A percentile compares a stretch with the other conserved stretches of the same genome.
These are phyloP conservation scores for Excalfactoria chinensis DNA, from an alignment of 2,113 vertebrate genomes.

Conservation along the genomic window DNA sequence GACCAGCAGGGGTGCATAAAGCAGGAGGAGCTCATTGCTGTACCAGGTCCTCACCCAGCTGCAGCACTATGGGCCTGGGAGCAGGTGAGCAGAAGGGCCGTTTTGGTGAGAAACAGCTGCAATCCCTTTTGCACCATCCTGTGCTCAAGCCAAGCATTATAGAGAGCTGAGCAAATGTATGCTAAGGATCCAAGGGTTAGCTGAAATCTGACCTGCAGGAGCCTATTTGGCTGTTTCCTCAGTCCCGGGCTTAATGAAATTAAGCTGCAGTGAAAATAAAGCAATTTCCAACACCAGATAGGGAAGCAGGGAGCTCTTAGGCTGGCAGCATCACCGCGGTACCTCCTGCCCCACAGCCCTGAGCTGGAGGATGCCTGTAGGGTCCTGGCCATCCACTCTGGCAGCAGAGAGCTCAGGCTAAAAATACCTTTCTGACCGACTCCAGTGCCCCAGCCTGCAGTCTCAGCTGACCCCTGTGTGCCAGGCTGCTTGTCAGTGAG, in stretches of 20 bases:
- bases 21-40: neutral
- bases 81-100: neutral
- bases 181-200: neutral
- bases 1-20: neutral
- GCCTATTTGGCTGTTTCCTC: accelerated
- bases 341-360: accelerated
- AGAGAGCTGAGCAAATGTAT: neutral
- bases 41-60: neutral
- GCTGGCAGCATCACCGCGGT: neutral
- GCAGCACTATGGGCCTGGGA: accelerated
- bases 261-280: neutral
- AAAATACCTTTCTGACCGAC: neutral
- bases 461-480: neutral
- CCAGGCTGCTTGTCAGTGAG: accelerated
- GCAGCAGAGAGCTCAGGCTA: neutral
- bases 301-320: neutral
- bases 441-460: neutral
- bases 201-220: neutral
- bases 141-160: accelerated
- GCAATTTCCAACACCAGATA: neutral
- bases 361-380: neutral
- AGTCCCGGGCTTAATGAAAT: neutral
- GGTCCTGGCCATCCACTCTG: accelerated
- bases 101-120: accelerated
- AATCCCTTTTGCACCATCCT: accelerated